Base-by-base conservation (phyloP, 2,888 invertebrate species). In the Brachylomia viminalis region DNA sequence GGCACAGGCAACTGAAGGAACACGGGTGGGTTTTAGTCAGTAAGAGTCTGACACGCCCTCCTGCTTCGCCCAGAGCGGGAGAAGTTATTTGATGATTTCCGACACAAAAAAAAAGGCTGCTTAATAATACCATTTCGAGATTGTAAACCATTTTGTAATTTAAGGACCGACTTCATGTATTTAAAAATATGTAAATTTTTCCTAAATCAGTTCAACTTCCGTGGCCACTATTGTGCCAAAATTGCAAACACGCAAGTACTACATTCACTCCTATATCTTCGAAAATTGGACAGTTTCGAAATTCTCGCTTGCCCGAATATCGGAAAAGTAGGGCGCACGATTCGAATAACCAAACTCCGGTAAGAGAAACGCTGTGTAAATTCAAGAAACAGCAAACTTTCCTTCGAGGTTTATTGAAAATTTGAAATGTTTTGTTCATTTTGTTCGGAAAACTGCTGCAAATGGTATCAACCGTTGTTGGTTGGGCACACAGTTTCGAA, bases 231-330 rank as follows among this genome's bases (percentile, higher is more conserved):
- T 75, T 2, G 56, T 78, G 85, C 69, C 73, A 82, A 83, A 67
- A 71, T 75, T 71, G 71, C 56, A 61, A 82, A 68, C 69, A 72
- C 23, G 8, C n/a, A 58, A 77, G 54, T 47, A 59, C 64, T 65
- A 56, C 66, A 83, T 72, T 66, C 17, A n/a, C 59, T 45, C 52
- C n/a, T 59, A 73, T 62, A 80, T 84, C 65, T 82, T 84, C 45
- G 68, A 77, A 79, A 87, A 84, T 86, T 87, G 77, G 74, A 84
- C 75, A 76, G 67, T 69, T 79, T 84, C 72, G 65, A 81, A 88
- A 86, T 74, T 79, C 65, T 54, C 77, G 64, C 69, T 81, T 45
- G 54, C 65, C 61, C 65, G 74, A 77, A 87, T 77, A 79, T 84
- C 61, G 59, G 56, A 33, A 72, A 86, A 87, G 82, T 88, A 77